phyloP scores from a whole-genome alignment of 1,140 invertebrate genomes.

The Telenomus remus region DNA sequence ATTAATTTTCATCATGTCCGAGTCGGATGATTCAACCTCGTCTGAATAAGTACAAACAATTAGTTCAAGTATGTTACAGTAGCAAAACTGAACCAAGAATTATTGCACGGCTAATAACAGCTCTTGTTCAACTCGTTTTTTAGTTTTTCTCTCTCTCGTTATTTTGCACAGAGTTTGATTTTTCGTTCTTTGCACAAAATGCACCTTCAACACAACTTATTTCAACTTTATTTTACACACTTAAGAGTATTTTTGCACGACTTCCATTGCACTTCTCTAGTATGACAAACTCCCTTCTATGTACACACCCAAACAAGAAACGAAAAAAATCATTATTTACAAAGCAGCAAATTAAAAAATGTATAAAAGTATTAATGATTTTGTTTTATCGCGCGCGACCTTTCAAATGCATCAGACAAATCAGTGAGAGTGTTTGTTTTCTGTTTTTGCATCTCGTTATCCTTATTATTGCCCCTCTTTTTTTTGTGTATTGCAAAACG shows the following conservation, averaged over 20 bases:
- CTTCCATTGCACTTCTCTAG: constrained; percentile 69
- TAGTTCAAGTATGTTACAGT: constrained; percentile 29
- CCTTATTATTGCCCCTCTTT: not conserved
- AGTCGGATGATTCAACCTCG: constrained; percentile 39
- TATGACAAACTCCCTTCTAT: constrained; percentile 59
- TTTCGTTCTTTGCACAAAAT: not conserved
- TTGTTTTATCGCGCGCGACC: constrained; percentile 19
- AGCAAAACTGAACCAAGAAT: constrained; percentile 37
- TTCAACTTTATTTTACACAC: constrained; percentile 4
- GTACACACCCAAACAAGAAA: constrained; percentile 27
- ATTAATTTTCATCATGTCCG: constrained; percentile 63
- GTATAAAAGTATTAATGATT: constrained; percentile 60
- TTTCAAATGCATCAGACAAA: constrained; percentile 42
- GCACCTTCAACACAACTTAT: not conserved
- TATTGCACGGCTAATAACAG: constrained; percentile 50
- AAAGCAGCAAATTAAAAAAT: constrained; percentile 58
- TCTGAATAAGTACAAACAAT: constrained; percentile 51
- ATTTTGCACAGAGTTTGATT: too few species aligned
- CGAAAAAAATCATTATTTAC: constrained; percentile 38
- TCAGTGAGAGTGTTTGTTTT: constrained; percentile 6
- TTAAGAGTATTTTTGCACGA: constrained; percentile 56
- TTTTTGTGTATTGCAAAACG: constrained; percentile 12
- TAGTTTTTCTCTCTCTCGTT: too few species aligned
- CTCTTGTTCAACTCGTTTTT: not conserved
- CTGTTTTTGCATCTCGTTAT: not conserved